phyloP scores from a whole-genome alignment of 2,113 vertebrate genomes.

The Phylloscopus whistleri region DNA sequence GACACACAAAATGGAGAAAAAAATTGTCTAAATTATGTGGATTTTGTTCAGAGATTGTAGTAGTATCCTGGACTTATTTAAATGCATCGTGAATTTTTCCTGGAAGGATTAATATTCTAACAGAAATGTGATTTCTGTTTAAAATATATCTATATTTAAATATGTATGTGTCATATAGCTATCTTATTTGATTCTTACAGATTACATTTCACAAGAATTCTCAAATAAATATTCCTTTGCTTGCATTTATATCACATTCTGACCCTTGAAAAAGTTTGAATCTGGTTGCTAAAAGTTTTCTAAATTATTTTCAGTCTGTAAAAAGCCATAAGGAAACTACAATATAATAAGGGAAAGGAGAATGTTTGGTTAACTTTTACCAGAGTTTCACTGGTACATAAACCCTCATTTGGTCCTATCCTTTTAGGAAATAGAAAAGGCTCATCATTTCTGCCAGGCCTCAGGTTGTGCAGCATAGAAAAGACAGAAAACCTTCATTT shows the following conservation, averaged over 20 bases:
- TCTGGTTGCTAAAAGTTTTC: background rate
- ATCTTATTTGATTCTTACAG: background rate
- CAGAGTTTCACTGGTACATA: background rate
- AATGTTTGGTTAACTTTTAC: background rate
- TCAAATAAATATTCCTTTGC: background rate
- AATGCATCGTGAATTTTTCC: background rate
- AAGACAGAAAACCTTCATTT: background rate
- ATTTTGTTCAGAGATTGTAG: background rate
- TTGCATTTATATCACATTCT: background rate
- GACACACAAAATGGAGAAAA: background rate
- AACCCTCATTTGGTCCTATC: background rate
- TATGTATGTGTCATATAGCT: background rate
- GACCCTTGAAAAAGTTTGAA: background rate
- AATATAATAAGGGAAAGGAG: background rate
- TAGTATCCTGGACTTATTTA: background rate
- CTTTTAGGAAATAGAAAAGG: background rate
- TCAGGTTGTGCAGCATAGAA: background rate
- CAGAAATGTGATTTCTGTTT: background rate
- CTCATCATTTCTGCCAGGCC: background rate
- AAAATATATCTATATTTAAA: background rate
- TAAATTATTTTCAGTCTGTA: background rate
- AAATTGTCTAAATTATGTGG: background rate
- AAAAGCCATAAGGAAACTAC: background rate
- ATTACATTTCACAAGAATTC: background rate
- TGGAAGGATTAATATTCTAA: background rate